Base-by-base conservation (phyloP, 2,888 invertebrate species). In the Leptopilina syphax region DNA sequence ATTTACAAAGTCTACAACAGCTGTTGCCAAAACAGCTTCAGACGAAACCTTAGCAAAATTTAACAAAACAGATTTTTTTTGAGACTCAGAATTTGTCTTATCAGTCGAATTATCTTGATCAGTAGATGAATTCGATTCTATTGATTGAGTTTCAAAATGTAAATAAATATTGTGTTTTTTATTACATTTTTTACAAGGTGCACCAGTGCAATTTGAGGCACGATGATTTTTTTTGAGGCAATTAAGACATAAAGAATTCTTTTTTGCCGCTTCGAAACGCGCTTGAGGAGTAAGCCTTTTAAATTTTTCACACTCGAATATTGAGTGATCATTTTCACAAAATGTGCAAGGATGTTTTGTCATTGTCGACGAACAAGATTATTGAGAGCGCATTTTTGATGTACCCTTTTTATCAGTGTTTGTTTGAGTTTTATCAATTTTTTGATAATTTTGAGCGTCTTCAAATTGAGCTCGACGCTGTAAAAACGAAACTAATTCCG, bases 391-490 rank as follows among this genome's bases (percentile, higher is more conserved):
- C n/a, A 13, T 4, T 34, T 3, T 34, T 65, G 65, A 65, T 6
- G 6, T 54, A 6, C 54, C 54, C 7, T 54, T 13, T 12, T n/a
- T n/a, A n/a, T n/a, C n/a, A n/a, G n/a, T n/a, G n/a, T n/a, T n/a
- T n/a, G n/a, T n/a, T n/a, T n/a, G n/a, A n/a, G 13, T 34, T 65
- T 41, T 41, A 1, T 0, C 2, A 27, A 9, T 9, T 10, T 12
- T 65, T 12, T 65, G 27, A 65, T 8, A 65, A 3, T 34, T 9
- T 65, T 65, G 1, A 5, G 12, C 34, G 5, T 65, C 41, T 79
- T 83, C 83, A 73, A 77, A 78, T 80, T 79, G 77, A 54, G 65
- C 67, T n/a, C 50, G 13, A 1, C 65, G 27, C 4, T 65, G 65
- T 12, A 65, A 34, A 34, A 65, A 65, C 12, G 10, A 27, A 2